Evolutionary conservation across 2,113 vertebrate genomes (phyloP).

Genomic region (Stegastes partitus): DNA sequence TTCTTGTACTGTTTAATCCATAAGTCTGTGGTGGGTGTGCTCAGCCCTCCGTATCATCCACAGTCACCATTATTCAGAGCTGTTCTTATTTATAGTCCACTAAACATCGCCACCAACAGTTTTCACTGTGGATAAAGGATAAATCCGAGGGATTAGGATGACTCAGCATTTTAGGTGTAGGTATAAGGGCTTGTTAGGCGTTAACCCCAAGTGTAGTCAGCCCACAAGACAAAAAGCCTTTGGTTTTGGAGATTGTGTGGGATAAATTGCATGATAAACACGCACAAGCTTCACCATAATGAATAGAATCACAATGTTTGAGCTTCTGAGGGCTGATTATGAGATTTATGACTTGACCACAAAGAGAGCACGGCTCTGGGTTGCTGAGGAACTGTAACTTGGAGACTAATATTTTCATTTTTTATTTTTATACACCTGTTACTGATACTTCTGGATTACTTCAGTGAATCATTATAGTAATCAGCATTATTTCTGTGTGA

Average conservation of each 20-base stretch:
- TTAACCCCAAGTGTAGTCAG: conserved; percentile 38
- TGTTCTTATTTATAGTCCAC: conserved; percentile 63
- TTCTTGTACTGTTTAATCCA: conserved; percentile 59
- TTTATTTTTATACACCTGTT: background rate
- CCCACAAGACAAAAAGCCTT: conserved; percentile 36
- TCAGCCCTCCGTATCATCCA: conserved; percentile 74
- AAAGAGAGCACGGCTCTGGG: conserved; percentile 7
- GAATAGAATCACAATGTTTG: conserved; percentile 27
- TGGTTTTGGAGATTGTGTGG: conserved; percentile 26
- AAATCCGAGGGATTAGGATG: conserved; percentile 59
- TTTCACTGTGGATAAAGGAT: conserved; percentile 51
- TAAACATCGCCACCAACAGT: conserved; percentile 58
- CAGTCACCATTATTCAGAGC: conserved; percentile 47
- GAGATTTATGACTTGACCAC: conserved; percentile 38
- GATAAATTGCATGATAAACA: conserved; percentile 36
- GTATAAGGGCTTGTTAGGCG: conserved; percentile 17
- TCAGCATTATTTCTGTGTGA: background rate
- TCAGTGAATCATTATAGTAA: conserved; percentile 14
- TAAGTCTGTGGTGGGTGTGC: conserved; percentile 52
- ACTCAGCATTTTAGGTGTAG: conserved; percentile 46
- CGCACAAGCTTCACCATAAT: background rate
- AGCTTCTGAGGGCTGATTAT: conserved; percentile 22
- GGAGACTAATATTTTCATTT: conserved; percentile 19
- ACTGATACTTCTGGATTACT: background rate
- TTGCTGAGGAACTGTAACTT: background rate